Evolutionary conservation across 2,797 vertebrate species (phyloP), one percentile per base, ranked within the genome.

Genomic region (Pempheris klunzingeri): DNA sequence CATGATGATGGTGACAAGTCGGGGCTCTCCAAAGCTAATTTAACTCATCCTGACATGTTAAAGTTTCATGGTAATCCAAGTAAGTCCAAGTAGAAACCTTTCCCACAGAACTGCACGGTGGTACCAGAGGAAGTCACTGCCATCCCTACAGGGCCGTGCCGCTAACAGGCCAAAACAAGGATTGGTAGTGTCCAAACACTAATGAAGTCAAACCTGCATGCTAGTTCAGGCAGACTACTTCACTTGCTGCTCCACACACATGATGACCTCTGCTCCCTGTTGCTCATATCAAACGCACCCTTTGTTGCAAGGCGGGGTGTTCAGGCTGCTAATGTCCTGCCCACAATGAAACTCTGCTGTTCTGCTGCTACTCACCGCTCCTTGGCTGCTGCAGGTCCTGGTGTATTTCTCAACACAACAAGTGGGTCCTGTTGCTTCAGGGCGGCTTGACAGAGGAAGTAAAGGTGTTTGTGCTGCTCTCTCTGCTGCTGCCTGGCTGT

Each of bases 231-330:
- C 8, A 0, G 44, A 34, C 1, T 0, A 3, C 26, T 28, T 3
- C 24, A 28, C 8, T 47, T 22, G 28, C 46, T 17, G n/a, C 22
- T 44, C 4, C 7, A 17, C 43, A 34, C 28, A 24, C 15, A 30
- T 49, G 12, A 32, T 24, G 0, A 3, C 1, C 7, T 26, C 28
- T 3, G 11, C 43, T 22, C 20, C 28, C 28, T 20, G 58, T 10
- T 4, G 28, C 5, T 38, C 6, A 4, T 1, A 44, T 70, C 65
- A 74, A 65, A 52, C 53, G 46, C 15, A 64, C 64, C 59, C 39
- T 58, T 44, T 17, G 18, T 36, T 5, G 11, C 4, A 22, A 52
- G 20, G 49, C 3, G 3, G 30, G 2, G 4, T 10, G 0, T 39
- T 62, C n/a, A 12, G 68, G 14, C 1, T n/a, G 26, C 0, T 41